Base-by-base conservation (phyloP, 2,113 vertebrate species). In the Saccopteryx bilineata region DNA sequence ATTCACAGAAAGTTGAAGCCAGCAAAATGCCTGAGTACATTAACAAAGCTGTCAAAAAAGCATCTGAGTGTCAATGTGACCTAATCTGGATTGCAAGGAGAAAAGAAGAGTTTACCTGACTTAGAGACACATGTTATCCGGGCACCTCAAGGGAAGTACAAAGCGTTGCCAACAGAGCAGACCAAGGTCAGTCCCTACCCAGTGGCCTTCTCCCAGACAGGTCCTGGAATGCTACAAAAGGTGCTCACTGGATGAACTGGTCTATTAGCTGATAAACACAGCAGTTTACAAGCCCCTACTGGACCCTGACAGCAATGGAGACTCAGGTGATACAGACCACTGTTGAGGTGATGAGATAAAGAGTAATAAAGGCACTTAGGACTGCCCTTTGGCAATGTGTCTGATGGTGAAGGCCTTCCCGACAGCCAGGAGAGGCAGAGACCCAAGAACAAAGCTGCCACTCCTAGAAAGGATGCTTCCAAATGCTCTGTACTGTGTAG, bases 211-310 rank as follows among this genome's bases (percentile, higher is more conserved):
- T 97, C 99, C 99, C 72, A 99, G 99, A 91, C 99, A 99, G 97
- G 99, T 99, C 98, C 99, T 99, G 97, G 99, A 99, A 54, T 99
- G 99, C 96, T 99, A 99, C 97, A 99, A 99, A 98, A 99, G 99
- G 99, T 99, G 39, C 39, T 39, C 39, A 39, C 39, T 39, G 39
- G 39, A 39, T 39, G 39, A 39, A 39, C 39, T 39, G 39, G 39
- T 39, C 39, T 39, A 39, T 39, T 39, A 39, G 39, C 39, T 39
- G 39, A 3, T 39, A 39, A 39, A 39, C 39, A 39, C 39, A 3
- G 39, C 39, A 39, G 39, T 39, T 39, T 39, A 39, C 39, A 39
- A 39, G 39, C 39, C 39, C 39, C 39, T 3, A 39, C 39, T 39
- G 39, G 39, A 39, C 39, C 39, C 39, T 39, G 39, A 39, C 39